Evolutionary conservation across 64 coral and sea anemone genomes (phyloP).

Genomic region (Trachythela sp.): DNA sequence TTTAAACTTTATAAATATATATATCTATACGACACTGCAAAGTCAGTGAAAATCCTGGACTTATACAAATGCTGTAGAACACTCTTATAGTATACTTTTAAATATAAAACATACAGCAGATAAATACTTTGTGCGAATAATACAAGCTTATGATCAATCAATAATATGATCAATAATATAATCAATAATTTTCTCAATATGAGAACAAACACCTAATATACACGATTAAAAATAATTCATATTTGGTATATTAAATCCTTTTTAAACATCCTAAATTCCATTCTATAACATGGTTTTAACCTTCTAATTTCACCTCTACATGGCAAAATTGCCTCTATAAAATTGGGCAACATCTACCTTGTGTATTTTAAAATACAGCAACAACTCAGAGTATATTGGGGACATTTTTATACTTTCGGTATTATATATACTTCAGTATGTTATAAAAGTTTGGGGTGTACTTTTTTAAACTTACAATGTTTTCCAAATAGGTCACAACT

Average conservation of each 20-base stretch:
- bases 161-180: neutral
- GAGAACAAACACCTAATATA: neutral
- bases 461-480: too few species aligned
- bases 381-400: too few species aligned
- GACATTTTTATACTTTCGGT: too few species aligned
- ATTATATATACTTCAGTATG: too few species aligned
- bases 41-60: neutral
- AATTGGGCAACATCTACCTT: too few species aligned
- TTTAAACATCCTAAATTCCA: too few species aligned
- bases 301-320: too few species aligned
- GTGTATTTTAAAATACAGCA: too few species aligned
- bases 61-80: neutral
- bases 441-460: too few species aligned
- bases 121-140: conserved; percentile 1
- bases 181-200: conserved; percentile 8
- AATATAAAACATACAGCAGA: neutral
- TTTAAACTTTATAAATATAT: neutral
- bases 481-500: too few species aligned
- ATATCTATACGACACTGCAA: neutral
- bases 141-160: neutral
- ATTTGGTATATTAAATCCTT: neutral
- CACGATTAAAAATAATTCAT: conserved; percentile 1
- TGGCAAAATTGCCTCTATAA: too few species aligned
- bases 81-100: neutral
- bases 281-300: too few species aligned